Base-by-base conservation (phyloP, 37 sponge, comb jelly and placozoan species). In the Axinella damicornis region DNA sequence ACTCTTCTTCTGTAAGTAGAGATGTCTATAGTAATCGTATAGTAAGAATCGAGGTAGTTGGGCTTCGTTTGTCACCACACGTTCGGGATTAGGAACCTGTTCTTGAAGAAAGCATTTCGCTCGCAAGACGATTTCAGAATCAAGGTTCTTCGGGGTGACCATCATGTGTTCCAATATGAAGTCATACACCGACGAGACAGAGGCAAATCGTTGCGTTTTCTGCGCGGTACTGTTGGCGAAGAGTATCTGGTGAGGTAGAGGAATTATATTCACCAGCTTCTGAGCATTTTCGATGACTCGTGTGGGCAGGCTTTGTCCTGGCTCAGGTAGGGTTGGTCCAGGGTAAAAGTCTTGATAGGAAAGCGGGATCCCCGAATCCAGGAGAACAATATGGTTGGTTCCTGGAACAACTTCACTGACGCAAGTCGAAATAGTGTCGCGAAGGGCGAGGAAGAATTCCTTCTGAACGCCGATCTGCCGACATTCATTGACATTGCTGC, bases 71-170 rank as follows among this genome's bases (percentile, higher is more conserved):
- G 9, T 61, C 21, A 77, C 11, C 20, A 77, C 65, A n/a, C 25
- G 39, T 36, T 77, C 78, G 11, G 62, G 65, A 62, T 77, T 77
- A 6, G 78, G 78, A 16, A 77, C 78, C 37, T 61, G 37, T 63
- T 77, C 78, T 19, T 77, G 78, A 4, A 77, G 64, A 36, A 62
- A 77, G 46, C 61, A 77, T 63, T 77, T 77, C 20, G 78, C 78
- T 38, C 65, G 20, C 2, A 77, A 46, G 21, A 63, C 46, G 13
- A 61, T 65, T 36, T 77, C 40, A 20, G 21, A n/a, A 5, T 36
- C 6, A 36, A 77, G 61, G 35, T 77, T 77, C 46, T 37, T 58
- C 32, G 78, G 78, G 1, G 20, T 2, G 14, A 77, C 25, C 78
- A 77, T 77, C 78, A 77, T 77, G 46, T 77, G 78, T 11, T 37